phyloP scores from a whole-genome alignment of 2,797 vertebrate species.

The Selene dorsalis region DNA sequence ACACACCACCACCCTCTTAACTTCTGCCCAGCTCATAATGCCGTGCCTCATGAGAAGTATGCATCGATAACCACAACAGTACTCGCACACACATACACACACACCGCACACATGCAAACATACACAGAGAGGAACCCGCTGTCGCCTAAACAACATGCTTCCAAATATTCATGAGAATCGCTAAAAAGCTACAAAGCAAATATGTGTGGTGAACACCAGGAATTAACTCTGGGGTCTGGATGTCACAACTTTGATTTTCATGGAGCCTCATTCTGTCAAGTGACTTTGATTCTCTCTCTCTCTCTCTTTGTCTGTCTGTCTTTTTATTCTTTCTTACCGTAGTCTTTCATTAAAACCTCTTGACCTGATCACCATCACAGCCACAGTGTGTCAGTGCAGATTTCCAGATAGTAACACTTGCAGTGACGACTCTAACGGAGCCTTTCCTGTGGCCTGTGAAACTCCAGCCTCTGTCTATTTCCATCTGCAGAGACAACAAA shows the following conservation, averaged over 20 bases:
- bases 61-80: constrained; percentile 77
- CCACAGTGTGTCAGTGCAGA: constrained; percentile 33
- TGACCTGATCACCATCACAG: constrained; percentile 17
- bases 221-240: constrained; percentile 71
- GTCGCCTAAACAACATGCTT: constrained; percentile 73
- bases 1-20: constrained; percentile 79
- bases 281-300: constrained; percentile 51
- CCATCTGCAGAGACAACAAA: constrained; percentile 78
- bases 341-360: constrained; percentile 63
- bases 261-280: constrained; percentile 61
- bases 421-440: constrained; percentile 55
- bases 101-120: constrained; percentile 65
- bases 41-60: constrained; percentile 76
- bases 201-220: constrained; percentile 79
- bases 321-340: constrained; percentile 29
- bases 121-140: constrained; percentile 71
- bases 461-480: constrained; percentile 74
- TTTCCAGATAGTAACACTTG: constrained; percentile 40
- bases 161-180: constrained; percentile 76
- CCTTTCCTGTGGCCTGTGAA: constrained; percentile 74
- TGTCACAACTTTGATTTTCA: constrained; percentile 74
- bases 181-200: constrained; percentile 78
- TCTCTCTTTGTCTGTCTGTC: constrained; percentile 24
- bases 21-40: constrained; percentile 75
- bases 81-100: constrained; percentile 43